phyloP scores from a whole-genome alignment of 2,113 vertebrate genomes.

The Hippocampus comes region DNA sequence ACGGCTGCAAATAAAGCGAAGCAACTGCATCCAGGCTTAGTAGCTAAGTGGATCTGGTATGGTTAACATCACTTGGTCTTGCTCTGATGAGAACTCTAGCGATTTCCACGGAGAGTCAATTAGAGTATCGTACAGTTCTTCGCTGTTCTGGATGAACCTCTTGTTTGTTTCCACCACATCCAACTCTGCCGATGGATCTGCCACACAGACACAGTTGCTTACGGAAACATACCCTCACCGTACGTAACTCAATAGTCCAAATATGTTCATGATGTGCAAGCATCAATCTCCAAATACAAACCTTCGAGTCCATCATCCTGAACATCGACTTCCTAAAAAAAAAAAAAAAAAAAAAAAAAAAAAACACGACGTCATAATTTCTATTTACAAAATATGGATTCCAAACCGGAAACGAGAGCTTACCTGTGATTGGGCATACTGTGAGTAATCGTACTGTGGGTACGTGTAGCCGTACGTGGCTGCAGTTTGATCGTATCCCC shows the following conservation, averaged over 20 bases:
- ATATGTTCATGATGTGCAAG: not conserved
- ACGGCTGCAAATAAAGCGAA: not conserved
- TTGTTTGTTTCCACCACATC: slow-evolving; percentile 85
- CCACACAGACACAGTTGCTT: slow-evolving; percentile 6
- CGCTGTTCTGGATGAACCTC: slow-evolving; percentile 88
- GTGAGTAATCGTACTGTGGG: slow-evolving; percentile 83
- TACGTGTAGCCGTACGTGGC: slow-evolving; percentile 84
- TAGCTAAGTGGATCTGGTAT: slow-evolving; percentile 55
- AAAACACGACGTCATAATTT: not conserved
- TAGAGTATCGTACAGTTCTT: slow-evolving; percentile 88
- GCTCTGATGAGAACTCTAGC: slow-evolving; percentile 75
- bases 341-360: slow-evolving; percentile 23
- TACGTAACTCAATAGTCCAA: not conserved
- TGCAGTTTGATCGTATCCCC: slow-evolving; percentile 87
- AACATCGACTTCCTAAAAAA: slow-evolving; percentile 78
- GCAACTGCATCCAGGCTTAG: slow-evolving; percentile 18
- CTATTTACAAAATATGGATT: not conserved
- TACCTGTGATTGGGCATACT: slow-evolving; percentile 83
- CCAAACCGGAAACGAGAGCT: not conserved
- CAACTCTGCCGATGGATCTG: slow-evolving; percentile 81
- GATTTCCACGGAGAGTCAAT: slow-evolving; percentile 88
- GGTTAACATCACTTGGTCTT: slow-evolving; percentile 58
- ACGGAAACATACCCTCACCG: not conserved
- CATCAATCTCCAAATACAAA: slow-evolving; percentile 40
- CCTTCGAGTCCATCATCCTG: slow-evolving; percentile 86